Conservation (phyloP, 2,797 vertebrate species). For the Eulemur rubriventer region DNA sequence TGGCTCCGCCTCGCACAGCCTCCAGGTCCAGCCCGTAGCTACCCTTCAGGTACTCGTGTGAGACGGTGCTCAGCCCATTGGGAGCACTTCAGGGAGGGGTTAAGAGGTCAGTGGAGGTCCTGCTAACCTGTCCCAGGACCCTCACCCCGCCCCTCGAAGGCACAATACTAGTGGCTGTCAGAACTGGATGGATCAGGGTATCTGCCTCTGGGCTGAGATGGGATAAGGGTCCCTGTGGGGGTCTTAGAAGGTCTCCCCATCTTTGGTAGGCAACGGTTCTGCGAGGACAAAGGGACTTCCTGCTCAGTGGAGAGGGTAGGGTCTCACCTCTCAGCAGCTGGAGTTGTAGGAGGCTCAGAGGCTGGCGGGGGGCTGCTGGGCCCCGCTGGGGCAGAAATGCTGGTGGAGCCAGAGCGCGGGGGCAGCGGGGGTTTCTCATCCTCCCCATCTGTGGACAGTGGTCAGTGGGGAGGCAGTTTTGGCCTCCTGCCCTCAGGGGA, state of each 20-base stretch:
- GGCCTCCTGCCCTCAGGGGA: neutral
- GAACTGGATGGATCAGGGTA: neutral
- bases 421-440: slow-evolving; percentile 96
- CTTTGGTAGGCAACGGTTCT: neutral
- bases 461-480: neutral
- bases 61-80: slow-evolving; percentile 93
- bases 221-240: neutral
- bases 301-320: neutral
- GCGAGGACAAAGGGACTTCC: neutral
- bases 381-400: slow-evolving; percentile 81
- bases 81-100: slow-evolving; percentile 81
- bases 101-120: neutral
- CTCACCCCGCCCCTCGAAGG: slow-evolving; percentile 54
- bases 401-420: slow-evolving; percentile 93
- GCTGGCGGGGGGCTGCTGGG: slow-evolving; percentile 67
- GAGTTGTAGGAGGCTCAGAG: slow-evolving; percentile 72
- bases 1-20: slow-evolving; percentile 93
- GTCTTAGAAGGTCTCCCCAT: neutral
- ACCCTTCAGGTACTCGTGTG: slow-evolving; percentile 96
- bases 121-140: neutral
- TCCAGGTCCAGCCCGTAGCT: slow-evolving; percentile 96
- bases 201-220: slow-evolving; percentile 48
- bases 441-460: slow-evolving; percentile 90
- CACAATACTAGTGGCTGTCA: neutral
- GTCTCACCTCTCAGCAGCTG: slow-evolving; percentile 83